Percentiles rank a stretch among this genome's conserved stretches.
Conservation (phyloP, 1,140 invertebrate species). For the Theocolax elegans region DNA sequence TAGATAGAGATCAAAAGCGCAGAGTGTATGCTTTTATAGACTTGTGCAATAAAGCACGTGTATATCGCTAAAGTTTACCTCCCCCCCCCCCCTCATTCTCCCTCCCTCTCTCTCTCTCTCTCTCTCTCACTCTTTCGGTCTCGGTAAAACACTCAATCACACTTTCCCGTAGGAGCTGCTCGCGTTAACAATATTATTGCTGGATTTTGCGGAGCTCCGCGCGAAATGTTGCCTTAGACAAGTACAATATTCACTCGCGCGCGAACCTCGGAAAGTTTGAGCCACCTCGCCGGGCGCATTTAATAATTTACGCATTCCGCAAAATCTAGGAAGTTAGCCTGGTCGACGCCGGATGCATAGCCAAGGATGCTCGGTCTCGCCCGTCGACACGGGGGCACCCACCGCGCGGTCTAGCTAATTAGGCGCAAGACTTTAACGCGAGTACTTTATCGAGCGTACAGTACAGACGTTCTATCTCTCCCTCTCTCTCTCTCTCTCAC, state of each 20-base stretch:
- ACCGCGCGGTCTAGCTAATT: slow-evolving; percentile 41
- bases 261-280: slow-evolving; percentile 27
- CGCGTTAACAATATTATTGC: not conserved
- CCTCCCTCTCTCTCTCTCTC: too few relatives aligned
- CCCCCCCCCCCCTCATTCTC: too few relatives aligned
- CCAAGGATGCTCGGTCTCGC: not conserved
- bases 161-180: not conserved
- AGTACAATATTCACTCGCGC: slow-evolving; percentile 29
- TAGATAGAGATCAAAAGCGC: too few relatives aligned
- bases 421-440: slow-evolving; percentile 47
- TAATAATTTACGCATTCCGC: slow-evolving; percentile 19
- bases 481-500: too few relatives aligned
- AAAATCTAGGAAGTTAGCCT: slow-evolving; percentile 29
- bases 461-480: slow-evolving; percentile 10
- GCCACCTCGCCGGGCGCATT: not conserved
- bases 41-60: too few relatives aligned
- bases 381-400: not conserved
- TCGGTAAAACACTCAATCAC: not conserved
- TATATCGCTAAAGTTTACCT: too few relatives aligned
- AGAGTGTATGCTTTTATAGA: too few relatives aligned
- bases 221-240: not conserved
- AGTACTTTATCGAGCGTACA: slow-evolving; percentile 42
- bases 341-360: not conserved
- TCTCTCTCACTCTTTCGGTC: too few relatives aligned
- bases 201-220: slow-evolving; percentile 2